Conservation (phyloP, 2,888 invertebrate species). For the Sarcophaga rosellei region DNA sequence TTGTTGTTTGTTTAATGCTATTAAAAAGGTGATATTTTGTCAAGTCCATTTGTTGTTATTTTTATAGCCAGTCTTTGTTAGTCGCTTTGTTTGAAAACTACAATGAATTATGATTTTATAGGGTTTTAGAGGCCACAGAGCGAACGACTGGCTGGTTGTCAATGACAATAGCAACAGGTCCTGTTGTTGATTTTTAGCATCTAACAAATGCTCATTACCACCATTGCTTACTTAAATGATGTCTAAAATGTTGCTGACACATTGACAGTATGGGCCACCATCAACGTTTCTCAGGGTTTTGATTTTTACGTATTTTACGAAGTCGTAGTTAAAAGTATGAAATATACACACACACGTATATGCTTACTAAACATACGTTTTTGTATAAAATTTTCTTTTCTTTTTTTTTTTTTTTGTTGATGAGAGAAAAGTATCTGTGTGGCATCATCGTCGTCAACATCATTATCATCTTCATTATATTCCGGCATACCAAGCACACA, state of each 20-base stretch:
- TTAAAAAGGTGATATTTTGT: constrained; percentile 60
- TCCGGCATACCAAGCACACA: neutral
- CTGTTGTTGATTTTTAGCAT: constrained; percentile 55
- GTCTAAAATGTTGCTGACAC: constrained; percentile 69
- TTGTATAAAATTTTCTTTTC: neutral
- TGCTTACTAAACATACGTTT: constrained; percentile 34
- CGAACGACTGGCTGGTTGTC: constrained; percentile 35
- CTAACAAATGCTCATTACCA: constrained; percentile 71
- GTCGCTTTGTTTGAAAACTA: constrained; percentile 23
- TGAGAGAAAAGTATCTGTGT: constrained; percentile 12
- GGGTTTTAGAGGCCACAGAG: constrained; percentile 15
- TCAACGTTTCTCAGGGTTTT: constrained; percentile 69
- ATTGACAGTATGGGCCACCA: constrained; percentile 72
- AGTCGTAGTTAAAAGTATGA: neutral
- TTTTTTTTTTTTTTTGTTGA: constrained; percentile 15
- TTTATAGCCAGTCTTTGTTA: neutral
- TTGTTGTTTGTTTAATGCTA: constrained; percentile 28
- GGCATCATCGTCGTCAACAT: constrained; percentile 8
- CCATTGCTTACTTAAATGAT: constrained; percentile 57
- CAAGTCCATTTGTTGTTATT: constrained; percentile 43
- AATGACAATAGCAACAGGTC: constrained; percentile 59
- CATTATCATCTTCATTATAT: neutral
- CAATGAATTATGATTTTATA: constrained; percentile 68
- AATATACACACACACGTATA: neutral
- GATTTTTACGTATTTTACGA: constrained; percentile 13